Conservation (phyloP, 2,888 invertebrate species). For the Andrena haemorrhoa region DNA sequence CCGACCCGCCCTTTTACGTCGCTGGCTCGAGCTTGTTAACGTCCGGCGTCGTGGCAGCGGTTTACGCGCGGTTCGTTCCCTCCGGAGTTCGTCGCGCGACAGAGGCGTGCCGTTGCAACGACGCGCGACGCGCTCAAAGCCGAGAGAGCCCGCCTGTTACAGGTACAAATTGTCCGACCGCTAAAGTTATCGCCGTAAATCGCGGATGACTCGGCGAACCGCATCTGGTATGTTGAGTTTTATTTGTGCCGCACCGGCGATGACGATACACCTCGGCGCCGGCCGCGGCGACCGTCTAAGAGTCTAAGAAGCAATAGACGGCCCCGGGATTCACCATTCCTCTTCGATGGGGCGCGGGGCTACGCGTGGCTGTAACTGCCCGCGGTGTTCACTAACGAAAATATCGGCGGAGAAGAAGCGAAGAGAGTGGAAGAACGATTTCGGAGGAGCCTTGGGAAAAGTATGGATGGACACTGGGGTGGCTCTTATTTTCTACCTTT, state of each 20-base stretch:
- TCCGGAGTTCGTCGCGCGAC: constrained; percentile 10
- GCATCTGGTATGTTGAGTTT: constrained; percentile 80
- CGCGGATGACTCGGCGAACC: constrained; percentile 79
- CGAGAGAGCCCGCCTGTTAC: constrained; percentile 63
- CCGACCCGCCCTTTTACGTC: not conserved
- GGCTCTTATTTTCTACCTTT: too few species aligned
- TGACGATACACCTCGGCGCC: constrained; percentile 36
- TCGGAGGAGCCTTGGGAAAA: not conserved
- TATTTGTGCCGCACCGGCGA: constrained; percentile 53
- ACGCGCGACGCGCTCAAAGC: constrained; percentile 24
- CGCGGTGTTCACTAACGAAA: not conserved
- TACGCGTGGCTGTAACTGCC: constrained; percentile 32
- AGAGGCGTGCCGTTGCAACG: constrained; percentile 10
- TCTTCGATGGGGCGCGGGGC: not conserved
- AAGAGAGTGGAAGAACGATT: not conserved
- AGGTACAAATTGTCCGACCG: constrained; percentile 81
- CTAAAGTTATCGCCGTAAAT: constrained; percentile 82
- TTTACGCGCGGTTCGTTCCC: constrained; percentile 12
- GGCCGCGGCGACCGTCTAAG: constrained; percentile 21
- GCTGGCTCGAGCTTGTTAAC: not conserved
- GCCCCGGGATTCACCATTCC: constrained; percentile 30
- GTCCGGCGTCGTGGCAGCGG: not conserved
- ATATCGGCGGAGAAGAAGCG: not conserved
- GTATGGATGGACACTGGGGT: constrained; percentile 18
- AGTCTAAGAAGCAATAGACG: constrained; percentile 30